A percentile compares a stretch with the other conserved stretches of the same genome.
Evolutionary conservation across 2,888 invertebrate species (phyloP).

Genomic region (Melieria picta): DNA sequence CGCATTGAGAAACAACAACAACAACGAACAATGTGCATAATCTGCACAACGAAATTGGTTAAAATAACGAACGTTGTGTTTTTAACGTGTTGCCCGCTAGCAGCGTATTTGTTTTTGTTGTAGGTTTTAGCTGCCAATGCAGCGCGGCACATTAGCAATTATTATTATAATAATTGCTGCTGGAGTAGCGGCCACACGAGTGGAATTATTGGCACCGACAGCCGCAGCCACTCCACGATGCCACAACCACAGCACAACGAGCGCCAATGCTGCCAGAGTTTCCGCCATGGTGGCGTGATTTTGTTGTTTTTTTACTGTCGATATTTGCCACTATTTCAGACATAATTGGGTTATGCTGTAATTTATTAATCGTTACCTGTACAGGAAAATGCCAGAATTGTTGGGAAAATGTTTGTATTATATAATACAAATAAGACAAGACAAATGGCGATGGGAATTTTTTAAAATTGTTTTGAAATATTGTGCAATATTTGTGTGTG

Average conservation of each 20-base stretch:
- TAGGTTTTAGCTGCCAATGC: not conserved
- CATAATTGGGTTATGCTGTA: constrained; percentile 10
- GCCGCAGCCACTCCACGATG: too few species aligned
- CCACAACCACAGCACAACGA: too few species aligned
- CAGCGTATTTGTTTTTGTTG: not conserved
- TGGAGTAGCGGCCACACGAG: not conserved
- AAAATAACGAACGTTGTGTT: not conserved
- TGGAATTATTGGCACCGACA: too few species aligned
- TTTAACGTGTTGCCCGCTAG: too few species aligned
- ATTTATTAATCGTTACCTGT: constrained; percentile 7
- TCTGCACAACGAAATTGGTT: not conserved
- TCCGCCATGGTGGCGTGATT: not conserved
- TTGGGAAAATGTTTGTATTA: not conserved
- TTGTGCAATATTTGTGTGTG: not conserved
- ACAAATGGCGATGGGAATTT: not conserved
- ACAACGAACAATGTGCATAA: not conserved
- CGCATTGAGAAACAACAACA: not conserved
- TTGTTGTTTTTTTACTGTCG: not conserved
- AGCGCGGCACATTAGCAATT: constrained; percentile 9
- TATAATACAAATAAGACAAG: too few species aligned
- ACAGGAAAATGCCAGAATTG: not conserved
- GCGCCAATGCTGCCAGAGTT: too few species aligned
- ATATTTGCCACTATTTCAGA: not conserved
- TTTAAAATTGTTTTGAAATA: not conserved
- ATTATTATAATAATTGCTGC: constrained; percentile 14